phyloP scores from a whole-genome alignment of 2,113 vertebrate genomes.

The Scopus umbretta region DNA sequence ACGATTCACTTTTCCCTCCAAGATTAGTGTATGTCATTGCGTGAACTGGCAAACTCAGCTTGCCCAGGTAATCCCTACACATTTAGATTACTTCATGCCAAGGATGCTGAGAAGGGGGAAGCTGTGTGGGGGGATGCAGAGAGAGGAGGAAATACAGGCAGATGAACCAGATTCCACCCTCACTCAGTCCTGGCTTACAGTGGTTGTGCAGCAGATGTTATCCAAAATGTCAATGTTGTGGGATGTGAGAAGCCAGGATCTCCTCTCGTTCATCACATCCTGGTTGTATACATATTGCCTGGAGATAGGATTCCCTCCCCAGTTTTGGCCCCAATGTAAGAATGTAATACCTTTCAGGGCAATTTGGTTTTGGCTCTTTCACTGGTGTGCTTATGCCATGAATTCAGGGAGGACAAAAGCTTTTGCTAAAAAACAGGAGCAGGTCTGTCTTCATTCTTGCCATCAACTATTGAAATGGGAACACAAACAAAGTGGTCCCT shows the following conservation, averaged over 20 bases:
- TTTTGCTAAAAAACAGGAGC: background rate
- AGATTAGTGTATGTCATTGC: background rate
- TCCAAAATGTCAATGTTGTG: background rate
- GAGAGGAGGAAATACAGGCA: background rate
- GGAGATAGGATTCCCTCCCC: background rate
- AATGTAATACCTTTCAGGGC: background rate
- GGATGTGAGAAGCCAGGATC: background rate
- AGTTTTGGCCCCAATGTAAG: background rate
- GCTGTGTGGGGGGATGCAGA: background rate
- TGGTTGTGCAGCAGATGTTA: background rate
- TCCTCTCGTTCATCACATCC: background rate
- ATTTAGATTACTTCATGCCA: background rate
- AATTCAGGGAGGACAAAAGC: background rate
- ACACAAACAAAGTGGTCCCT: background rate
- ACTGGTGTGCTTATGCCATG: background rate
- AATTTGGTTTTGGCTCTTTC: background rate
- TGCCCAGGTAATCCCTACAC: background rate
- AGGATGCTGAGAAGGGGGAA: background rate
- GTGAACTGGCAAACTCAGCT: background rate
- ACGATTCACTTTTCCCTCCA: background rate
- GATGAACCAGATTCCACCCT: background rate
- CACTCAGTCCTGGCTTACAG: accelerated
- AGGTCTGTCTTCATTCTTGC: background rate
- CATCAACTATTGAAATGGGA: background rate
- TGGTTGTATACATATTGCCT: background rate